phyloP scores from a whole-genome alignment of 2,113 vertebrate species.

The Martes martes region DNA sequence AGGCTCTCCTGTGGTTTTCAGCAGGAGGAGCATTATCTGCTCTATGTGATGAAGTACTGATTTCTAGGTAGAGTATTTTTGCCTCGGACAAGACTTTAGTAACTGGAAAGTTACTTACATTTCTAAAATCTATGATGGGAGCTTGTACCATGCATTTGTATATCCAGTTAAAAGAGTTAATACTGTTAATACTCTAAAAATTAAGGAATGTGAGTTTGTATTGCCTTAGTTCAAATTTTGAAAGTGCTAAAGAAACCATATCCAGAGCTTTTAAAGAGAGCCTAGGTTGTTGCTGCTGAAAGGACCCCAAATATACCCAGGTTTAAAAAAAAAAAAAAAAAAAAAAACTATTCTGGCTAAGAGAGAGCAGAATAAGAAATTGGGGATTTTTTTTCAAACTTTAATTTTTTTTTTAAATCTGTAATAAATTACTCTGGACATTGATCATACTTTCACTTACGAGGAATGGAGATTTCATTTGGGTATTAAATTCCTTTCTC shows the following conservation, averaged over 20 bases:
- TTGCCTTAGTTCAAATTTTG: background rate
- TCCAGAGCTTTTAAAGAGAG: background rate
- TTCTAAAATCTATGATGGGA: background rate
- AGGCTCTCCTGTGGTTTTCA: background rate
- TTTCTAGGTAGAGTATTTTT: background rate
- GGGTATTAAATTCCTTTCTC: background rate
- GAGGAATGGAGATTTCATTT: background rate
- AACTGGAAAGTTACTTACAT: background rate
- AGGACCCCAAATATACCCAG: background rate
- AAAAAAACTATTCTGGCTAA: background rate
- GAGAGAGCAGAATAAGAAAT: background rate
- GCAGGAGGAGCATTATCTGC: background rate
- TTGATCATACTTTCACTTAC: background rate
- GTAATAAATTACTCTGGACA: background rate
- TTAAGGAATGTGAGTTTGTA: background rate
- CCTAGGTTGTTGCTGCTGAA: background rate
- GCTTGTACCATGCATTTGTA: background rate
- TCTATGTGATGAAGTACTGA: background rate
- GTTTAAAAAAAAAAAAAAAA: background rate
- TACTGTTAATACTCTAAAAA: background rate
- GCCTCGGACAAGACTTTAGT: background rate
- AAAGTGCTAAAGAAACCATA: background rate
- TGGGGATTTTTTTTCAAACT: background rate
- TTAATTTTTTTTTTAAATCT: background rate
- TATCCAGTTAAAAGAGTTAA: background rate